Conservation (phyloP, 2,113 vertebrate species). For the Procavia capensis region DNA sequence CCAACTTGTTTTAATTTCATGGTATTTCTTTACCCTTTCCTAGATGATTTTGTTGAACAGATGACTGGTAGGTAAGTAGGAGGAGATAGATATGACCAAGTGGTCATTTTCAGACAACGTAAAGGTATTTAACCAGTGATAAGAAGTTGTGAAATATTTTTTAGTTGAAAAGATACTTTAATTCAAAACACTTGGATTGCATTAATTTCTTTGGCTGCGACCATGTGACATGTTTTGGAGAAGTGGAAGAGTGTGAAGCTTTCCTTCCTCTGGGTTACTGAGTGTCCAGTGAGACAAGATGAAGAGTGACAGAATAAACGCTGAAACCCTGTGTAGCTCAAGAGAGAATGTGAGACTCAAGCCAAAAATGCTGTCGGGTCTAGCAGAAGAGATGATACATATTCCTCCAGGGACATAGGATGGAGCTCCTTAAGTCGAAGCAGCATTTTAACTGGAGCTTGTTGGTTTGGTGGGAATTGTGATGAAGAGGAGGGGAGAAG, state of each 20-base stretch:
- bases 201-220: not conserved
- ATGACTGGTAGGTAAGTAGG: not conserved
- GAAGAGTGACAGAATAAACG: not conserved
- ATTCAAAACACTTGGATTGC: not conserved
- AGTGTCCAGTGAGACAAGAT: not conserved
- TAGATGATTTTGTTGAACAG: not conserved
- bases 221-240: not conserved
- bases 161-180: not conserved
- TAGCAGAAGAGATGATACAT: not conserved
- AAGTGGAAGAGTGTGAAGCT: not conserved
- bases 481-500: not conserved
- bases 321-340: not conserved
- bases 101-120: not conserved
- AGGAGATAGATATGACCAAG: not conserved
- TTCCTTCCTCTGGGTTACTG: not conserved
- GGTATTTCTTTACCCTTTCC: not conserved
- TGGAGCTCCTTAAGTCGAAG: not conserved
- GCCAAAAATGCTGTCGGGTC: not conserved
- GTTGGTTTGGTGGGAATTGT: not conserved
- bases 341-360: not conserved
- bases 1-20: not conserved
- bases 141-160: constrained; percentile 14
- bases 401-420: not conserved
- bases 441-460: not conserved
- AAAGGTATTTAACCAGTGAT: not conserved